Evolutionary conservation across 37 sponge, comb jelly and placozoan species (phyloP).

Genomic region (Sycon ciliatum): DNA sequence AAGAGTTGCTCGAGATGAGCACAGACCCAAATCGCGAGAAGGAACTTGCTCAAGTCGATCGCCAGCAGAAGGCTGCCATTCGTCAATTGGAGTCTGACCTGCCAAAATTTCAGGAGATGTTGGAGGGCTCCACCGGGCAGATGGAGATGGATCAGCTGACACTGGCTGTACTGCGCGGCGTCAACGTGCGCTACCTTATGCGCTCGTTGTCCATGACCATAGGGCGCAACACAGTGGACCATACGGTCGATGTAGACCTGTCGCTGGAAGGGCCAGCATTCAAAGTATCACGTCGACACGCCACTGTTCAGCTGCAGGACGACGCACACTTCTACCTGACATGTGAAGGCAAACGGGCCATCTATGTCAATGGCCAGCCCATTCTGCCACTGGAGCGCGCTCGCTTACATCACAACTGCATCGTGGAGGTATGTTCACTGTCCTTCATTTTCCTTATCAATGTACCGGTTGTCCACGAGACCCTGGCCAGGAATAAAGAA

Average conservation of each 20-base stretch:
- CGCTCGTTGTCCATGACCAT: slow-evolving; percentile 29
- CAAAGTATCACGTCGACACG: slow-evolving; percentile 82
- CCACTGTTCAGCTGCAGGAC: slow-evolving; percentile 24
- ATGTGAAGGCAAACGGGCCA: slow-evolving; percentile 49
- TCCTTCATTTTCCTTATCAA: too few relatives aligned
- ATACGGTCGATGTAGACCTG: slow-evolving; percentile 74
- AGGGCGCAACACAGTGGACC: slow-evolving; percentile 55
- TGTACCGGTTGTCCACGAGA: too few relatives aligned
- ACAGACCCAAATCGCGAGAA: too few relatives aligned
- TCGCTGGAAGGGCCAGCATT: slow-evolving; percentile 69
- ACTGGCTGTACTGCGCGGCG: slow-evolving; percentile 62
- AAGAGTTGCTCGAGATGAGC: too few relatives aligned
- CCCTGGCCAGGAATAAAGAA: too few relatives aligned
- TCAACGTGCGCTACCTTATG: slow-evolving; percentile 62
- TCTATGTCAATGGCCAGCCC: slow-evolving; percentile 57
- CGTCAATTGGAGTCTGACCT: slow-evolving; percentile 66
- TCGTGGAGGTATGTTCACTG: slow-evolving; percentile 58
- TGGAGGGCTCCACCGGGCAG: slow-evolving; percentile 34
- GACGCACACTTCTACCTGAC: slow-evolving; percentile 42
- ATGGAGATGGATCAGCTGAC: slow-evolving; percentile 25
- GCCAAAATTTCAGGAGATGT: slow-evolving; percentile 46
- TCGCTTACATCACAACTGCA: slow-evolving; percentile 46
- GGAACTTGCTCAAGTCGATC: slow-evolving; percentile 55
- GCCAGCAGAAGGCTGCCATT: slow-evolving; percentile 69
- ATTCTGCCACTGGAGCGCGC: slow-evolving; percentile 32